Conservation (phyloP, 2,797 vertebrate genomes). For the Gadopsis marmoratus region DNA sequence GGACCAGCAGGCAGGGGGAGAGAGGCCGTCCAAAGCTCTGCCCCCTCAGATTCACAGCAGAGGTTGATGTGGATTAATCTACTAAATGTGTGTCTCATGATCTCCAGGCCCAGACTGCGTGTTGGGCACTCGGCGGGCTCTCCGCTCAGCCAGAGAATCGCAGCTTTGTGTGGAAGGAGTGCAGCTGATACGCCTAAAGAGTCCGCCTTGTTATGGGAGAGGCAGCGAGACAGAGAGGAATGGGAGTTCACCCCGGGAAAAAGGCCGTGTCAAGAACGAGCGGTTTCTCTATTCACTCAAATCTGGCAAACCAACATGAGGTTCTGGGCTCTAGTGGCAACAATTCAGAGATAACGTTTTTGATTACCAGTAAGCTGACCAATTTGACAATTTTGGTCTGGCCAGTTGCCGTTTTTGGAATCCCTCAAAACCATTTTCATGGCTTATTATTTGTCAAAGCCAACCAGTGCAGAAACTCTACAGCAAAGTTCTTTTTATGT, state of each 20-base stretch:
- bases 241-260: conserved; percentile 13
- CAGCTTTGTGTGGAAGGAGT: conserved; percentile 57
- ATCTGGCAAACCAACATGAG: conserved; percentile 8
- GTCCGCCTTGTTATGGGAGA: conserved; percentile 28
- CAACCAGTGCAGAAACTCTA: not conserved
- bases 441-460: not conserved
- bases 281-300: not conserved
- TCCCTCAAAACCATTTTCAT: not conserved
- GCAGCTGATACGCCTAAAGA: conserved; percentile 39
- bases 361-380: not conserved
- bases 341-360: not conserved
- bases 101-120: conserved; percentile 44
- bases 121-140: conserved; percentile 19
- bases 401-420: not conserved
- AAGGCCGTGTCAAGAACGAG: conserved; percentile 19
- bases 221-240: conserved; percentile 6
- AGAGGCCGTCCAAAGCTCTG: conserved; percentile 5
- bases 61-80: conserved; percentile 47
- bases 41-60: conserved; percentile 35
- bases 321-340: not conserved
- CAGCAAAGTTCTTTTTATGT: not conserved
- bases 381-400: conserved; percentile 11
- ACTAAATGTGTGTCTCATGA: conserved; percentile 67
- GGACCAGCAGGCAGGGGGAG: conserved; percentile 9
- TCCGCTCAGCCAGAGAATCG: conserved; percentile 49